These are phyloP conservation scores for Poeciliopsis gracilis DNA, from an alignment of 2,797 vertebrate genomes.

Conservation along the genomic window DNA sequence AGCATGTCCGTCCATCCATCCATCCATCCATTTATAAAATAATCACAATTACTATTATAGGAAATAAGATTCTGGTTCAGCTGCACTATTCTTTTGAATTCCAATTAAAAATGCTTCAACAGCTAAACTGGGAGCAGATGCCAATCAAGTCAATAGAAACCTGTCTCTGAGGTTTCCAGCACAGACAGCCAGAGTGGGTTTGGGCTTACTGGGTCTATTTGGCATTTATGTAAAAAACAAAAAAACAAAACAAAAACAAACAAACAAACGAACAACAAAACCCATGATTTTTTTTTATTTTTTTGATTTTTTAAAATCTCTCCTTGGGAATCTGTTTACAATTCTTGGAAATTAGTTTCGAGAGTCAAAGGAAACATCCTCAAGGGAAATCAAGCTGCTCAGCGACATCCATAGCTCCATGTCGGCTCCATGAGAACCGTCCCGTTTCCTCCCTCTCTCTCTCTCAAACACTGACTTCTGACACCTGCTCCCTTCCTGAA, in stretches of 20 bases:
- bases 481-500: neutral
- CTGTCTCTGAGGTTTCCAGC: neutral
- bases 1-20: neutral
- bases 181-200: neutral
- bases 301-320: neutral
- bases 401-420: neutral
- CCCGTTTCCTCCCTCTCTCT: neutral
- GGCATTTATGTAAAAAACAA: neutral
- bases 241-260: too few species aligned
- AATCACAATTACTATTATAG: neutral
- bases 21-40: neutral
- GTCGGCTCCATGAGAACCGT: neutral
- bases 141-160: neutral
- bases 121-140: neutral
- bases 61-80: neutral
- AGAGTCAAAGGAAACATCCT: neutral
- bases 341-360: neutral
- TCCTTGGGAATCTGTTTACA: neutral
- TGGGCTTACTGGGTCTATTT: neutral
- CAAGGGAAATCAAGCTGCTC: neutral
- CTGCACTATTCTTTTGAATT: neutral
- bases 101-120: neutral
- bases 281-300: too few species aligned
- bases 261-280: neutral
- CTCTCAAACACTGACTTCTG: neutral